A percentile compares a stretch with the other conserved stretches of the same genome.
These are phyloP conservation scores for Collichthys lucidus DNA, from an alignment of 2,113 vertebrate genomes.

Conservation along the genomic window DNA sequence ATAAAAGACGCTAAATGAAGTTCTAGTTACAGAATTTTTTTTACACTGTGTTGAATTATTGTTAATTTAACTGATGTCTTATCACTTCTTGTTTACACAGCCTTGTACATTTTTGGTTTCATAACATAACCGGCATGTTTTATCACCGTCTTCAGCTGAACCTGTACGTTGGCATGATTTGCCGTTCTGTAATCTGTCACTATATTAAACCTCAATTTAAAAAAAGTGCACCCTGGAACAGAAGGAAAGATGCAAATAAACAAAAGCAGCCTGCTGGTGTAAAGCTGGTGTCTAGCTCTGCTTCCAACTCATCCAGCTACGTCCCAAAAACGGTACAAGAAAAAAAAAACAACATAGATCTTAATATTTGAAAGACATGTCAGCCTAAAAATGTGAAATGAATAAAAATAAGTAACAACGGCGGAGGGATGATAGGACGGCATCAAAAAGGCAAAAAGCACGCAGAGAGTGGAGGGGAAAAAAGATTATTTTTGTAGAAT, in stretches of 20 bases:
- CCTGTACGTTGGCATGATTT: slow-evolving; percentile 34
- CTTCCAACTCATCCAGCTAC: slow-evolving; percentile 7
- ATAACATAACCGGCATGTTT: slow-evolving; percentile 30
- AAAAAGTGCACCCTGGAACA: slow-evolving; percentile 37
- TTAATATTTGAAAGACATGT: slow-evolving; percentile 32
- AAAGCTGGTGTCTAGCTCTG: slow-evolving; percentile 27
- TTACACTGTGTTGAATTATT: slow-evolving; percentile 27
- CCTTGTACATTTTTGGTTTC: slow-evolving; percentile 10
- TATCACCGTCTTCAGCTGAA: slow-evolving; percentile 4
- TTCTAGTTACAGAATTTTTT: slow-evolving; percentile 1
- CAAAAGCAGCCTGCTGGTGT: slow-evolving; percentile 31
- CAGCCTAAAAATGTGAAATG: slow-evolving; percentile 19
- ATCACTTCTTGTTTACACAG: slow-evolving; percentile 29
- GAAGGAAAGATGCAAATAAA: slow-evolving; percentile 27
- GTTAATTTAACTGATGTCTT: slow-evolving; percentile 41
- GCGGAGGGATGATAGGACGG: background rate
- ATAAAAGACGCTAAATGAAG: slow-evolving; percentile 10
- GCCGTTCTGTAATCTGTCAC: slow-evolving; percentile 32
- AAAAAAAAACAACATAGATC: background rate
- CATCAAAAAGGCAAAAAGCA: background rate
- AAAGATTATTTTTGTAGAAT: slow-evolving; percentile 15
- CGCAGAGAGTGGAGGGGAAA: background rate
- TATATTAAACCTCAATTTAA: slow-evolving; percentile 31
- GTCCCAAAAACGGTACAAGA: background rate
- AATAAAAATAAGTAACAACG: slow-evolving; percentile 12